These are phyloP conservation scores for Noctua fimbriata DNA, from an alignment of 2,888 invertebrate genomes.

Conservation along the genomic window DNA sequence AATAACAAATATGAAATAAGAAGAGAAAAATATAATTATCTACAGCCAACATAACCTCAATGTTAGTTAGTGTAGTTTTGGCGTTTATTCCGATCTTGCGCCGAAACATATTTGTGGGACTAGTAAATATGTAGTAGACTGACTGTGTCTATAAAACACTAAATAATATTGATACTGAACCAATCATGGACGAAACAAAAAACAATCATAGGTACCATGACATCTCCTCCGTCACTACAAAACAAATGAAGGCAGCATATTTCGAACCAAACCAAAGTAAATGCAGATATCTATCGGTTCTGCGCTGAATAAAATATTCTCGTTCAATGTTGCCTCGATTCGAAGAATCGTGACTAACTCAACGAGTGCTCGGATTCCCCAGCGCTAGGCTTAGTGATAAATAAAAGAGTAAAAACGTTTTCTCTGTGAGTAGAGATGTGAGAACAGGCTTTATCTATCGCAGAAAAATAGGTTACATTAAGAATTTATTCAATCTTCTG, in stretches of 20 bases:
- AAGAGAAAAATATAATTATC: too few species aligned
- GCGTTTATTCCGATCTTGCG: too few species aligned
- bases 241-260: not conserved
- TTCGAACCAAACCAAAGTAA: not conserved
- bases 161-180: not conserved
- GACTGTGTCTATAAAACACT: too few species aligned
- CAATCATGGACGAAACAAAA: not conserved
- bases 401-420: not conserved
- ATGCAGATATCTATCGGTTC: not conserved
- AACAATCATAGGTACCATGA: not conserved
- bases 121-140: too few species aligned
- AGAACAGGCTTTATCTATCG: too few species aligned
- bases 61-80: too few species aligned
- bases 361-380: not conserved
- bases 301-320: not conserved
- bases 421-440: too few species aligned
- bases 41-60: too few species aligned
- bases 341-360: slow-evolving; percentile 15
- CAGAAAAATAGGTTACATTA: not conserved
- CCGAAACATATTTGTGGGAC: too few species aligned
- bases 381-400: slow-evolving; percentile 4
- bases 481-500: not conserved
- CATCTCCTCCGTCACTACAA: not conserved
- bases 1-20: too few species aligned
- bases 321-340: not conserved